Base-by-base conservation (phyloP, 2,888 invertebrate genomes). In the Mythimna ferrago region DNA sequence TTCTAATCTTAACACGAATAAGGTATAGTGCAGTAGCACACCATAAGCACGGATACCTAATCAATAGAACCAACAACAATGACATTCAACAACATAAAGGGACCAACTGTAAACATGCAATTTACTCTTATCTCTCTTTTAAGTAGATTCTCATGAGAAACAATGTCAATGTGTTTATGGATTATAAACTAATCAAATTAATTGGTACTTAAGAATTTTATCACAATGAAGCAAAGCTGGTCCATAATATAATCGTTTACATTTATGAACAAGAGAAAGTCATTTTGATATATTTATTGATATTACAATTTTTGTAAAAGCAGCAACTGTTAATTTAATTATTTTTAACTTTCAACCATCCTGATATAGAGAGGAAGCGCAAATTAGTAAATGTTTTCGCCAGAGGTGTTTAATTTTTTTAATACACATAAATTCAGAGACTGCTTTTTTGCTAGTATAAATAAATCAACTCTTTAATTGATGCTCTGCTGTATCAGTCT, bases 81-180 rank as follows among this genome's bases (percentile, higher is more conserved):
- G 66, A 76, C 70, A 82, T 82, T 71, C 69, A 72, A 62, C 1
- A 32, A 63, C 76, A 80, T 81, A 83, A 83, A 65, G 14, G 0
- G 26, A 41, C n/a, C 61, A 38, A 67, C 58, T 21, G 54, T 60
- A 62, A 74, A 66, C 48, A 75, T 60, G 76, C 62, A 60, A 66
- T 74, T 60, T 19, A 16, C 32, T 63, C 54, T 80, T 78, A 80
- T 78, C 77, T 63, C n/a, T 10, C 21, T 26, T 73, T 69, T 48
- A 58, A 71, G 66, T 58, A 53, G 35, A 65, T 71, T 66, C 56
- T 54, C 56, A 65, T 21, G 53, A 65, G n/a, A 54, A 51, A 63
- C 66, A 80, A 83, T 69, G 76, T 67, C 68, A 69, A 67, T 35
- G 21, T 53, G 65, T 48, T 58, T 11, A 53, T 21, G n/a, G 54